A percentile compares a stretch with the other conserved stretches of the same genome.
Evolutionary conservation across 2,797 vertebrate genomes (phyloP).

Genomic region (Champsocephalus esox): DNA sequence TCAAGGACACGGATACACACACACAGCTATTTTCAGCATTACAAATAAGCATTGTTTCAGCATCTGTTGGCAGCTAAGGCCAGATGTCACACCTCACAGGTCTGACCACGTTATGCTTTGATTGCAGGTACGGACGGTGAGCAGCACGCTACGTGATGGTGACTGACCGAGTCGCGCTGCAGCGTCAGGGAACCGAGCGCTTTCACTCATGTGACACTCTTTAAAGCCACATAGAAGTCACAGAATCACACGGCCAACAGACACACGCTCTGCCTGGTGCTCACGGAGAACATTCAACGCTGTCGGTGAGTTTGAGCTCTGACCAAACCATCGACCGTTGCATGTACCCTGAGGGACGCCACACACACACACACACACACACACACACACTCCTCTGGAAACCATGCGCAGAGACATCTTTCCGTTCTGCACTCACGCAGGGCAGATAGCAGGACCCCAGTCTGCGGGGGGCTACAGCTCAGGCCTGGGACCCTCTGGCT

Average conservation of each 20-base stretch:
- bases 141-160: not conserved
- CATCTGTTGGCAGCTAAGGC: too few species aligned
- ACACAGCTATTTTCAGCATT: too few species aligned
- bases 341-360: conserved; percentile 94
- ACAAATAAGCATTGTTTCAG: too few species aligned
- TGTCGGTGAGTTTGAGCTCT: conserved; percentile 99
- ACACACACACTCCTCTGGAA: not conserved
- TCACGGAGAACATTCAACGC: conserved; percentile 99
- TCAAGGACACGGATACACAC: conserved; percentile 22
- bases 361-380: not conserved
- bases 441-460: not conserved
- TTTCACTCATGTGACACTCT: not conserved
- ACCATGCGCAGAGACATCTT: not conserved
- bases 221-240: too few species aligned
- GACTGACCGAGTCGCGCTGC: conserved; percentile 12
- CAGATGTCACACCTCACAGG: not conserved
- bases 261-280: conserved; percentile 73
- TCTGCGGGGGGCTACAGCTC: not conserved
- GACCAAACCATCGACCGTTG: conserved; percentile 99
- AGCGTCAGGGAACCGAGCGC: not conserved
- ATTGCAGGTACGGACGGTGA: conserved; percentile 30
- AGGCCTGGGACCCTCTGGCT: not conserved
- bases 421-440: not conserved
- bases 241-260: not conserved
- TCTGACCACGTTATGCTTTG: conserved; percentile 26